Percentiles rank a stretch among this genome's conserved stretches.
These are phyloP conservation scores for Anser brachyrhynchus DNA, from an alignment of 2,113 vertebrate genomes.

Conservation along the genomic window DNA sequence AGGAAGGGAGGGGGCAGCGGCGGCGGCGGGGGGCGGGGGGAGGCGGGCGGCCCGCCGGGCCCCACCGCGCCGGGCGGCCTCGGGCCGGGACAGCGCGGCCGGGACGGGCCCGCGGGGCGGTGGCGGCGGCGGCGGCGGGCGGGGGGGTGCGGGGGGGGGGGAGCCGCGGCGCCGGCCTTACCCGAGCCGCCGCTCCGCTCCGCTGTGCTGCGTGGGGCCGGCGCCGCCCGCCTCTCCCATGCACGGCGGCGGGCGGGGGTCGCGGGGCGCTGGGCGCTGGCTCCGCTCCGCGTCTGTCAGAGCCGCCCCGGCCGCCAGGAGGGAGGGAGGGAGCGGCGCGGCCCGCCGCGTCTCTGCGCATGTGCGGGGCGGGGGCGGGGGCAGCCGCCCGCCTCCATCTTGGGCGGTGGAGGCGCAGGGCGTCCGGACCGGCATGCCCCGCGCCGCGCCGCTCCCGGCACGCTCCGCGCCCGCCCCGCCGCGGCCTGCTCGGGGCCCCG, in stretches of 20 bases:
- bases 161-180: constrained; percentile 46
- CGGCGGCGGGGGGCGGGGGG: not conserved
- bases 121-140: no score
- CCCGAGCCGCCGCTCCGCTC: constrained; percentile 44
- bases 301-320: constrained; percentile 49
- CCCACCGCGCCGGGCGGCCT: no score
- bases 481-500: not conserved
- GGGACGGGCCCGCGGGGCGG: no score
- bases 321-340: constrained; percentile 47
- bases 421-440: constrained; percentile 12
- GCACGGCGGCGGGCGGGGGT: constrained; percentile 54
- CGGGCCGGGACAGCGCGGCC: no score
- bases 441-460: constrained; percentile 10
- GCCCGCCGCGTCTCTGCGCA: constrained; percentile 36
- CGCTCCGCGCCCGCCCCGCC: not conserved
- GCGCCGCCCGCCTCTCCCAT: constrained; percentile 74
- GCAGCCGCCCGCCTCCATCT: constrained; percentile 19
- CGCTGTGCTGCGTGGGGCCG: constrained; percentile 33
- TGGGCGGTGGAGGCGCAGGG: constrained; percentile 8
- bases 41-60: not conserved
- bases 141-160: not conserved
- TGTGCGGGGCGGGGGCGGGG: constrained; percentile 8
- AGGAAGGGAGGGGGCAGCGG: no score
- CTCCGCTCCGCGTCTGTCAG: constrained; percentile 55
- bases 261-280: constrained; percentile 27